These are phyloP conservation scores for Sitophilus oryzae DNA, from an alignment of 1,140 invertebrate species.

Conservation along the genomic window DNA sequence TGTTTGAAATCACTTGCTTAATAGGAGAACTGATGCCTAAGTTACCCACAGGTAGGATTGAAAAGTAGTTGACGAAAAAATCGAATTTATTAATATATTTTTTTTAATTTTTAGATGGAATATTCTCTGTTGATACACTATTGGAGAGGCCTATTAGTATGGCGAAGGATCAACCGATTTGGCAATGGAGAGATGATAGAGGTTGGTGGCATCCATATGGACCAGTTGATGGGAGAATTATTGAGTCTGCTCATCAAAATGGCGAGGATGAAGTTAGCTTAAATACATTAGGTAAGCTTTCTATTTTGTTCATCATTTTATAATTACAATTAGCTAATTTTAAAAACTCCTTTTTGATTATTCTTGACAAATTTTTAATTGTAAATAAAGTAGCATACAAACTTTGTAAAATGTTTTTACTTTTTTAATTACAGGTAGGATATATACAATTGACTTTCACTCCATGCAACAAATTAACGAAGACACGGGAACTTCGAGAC, in stretches of 20 bases:
- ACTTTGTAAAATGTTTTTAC: constrained; percentile 1
- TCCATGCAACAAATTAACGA: constrained; percentile 98
- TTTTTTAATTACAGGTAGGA: constrained; percentile 56
- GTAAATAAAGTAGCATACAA: too few species aligned
- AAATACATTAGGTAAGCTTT: constrained; percentile 57
- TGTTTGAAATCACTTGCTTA: constrained; percentile 93
- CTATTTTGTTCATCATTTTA: neutral
- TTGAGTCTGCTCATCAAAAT: constrained; percentile 83
- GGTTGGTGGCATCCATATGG: constrained; percentile 67
- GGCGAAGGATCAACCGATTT: constrained; percentile 73
- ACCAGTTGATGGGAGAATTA: constrained; percentile 58
- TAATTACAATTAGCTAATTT: too few species aligned
- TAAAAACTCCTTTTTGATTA: too few species aligned
- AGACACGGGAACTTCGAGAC: constrained; percentile 73
- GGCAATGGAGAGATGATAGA: constrained; percentile 96
- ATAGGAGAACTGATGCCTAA: constrained; percentile 93
- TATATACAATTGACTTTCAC: constrained; percentile 93
- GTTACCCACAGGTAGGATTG: constrained; percentile 58
- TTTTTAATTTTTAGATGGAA: constrained; percentile 58
- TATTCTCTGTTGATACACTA: constrained; percentile 87
- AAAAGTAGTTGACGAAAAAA: neutral
- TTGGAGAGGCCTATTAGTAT: constrained; percentile 65
- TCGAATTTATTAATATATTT: neutral
- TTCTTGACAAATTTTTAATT: too few species aligned
- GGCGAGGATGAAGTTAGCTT: constrained; percentile 93